Evolutionary conservation across 2,797 vertebrate species (phyloP), one percentile per base, ranked within the genome.

Genomic region (Corythornis leucogaster): DNA sequence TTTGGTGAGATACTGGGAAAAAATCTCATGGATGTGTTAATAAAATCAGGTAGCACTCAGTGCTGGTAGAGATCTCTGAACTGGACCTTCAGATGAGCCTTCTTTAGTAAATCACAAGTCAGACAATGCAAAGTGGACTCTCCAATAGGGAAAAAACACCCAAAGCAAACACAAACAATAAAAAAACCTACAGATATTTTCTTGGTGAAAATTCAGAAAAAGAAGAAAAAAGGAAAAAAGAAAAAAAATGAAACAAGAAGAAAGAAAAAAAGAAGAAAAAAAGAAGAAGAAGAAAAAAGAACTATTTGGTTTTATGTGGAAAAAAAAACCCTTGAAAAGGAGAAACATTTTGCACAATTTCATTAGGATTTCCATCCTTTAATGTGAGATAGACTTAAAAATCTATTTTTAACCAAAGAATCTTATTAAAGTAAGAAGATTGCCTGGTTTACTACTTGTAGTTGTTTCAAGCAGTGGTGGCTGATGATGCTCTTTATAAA

Each of bases 361-460:
- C 94, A 85, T 96, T 95, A 92, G 89, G 93, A 96, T 98, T 98
- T 97, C 92, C 87, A 96, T 96, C 92, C 78, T 95, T 95, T 96
- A 92, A 91, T 74, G 83, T 68, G 87, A 97, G 78, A 95, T 93
- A 95, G 92, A 96, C 96, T 93, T 96, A 85, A 96, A 57, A 96
- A 94, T 95, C 90, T 96, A 96, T 96, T 97, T 97, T 97, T 96
- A 96, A 94, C 91, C 87, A 85, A 96, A 95, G 85, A 90, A 95
- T 96, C 93, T 98, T 97, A 97, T 97, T 97, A 97, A 97, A 94
- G 38, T 94, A 93, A 97, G 96, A 94, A 95, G 93, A 97, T 96
- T 97, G 96, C 85, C 87, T 95, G 85, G 90, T 97, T 95, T 97
- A 92, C 90, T 94, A 73, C 77, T 93, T 59, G 85, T 67, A 96